Evolutionary conservation across 1,140 invertebrate species (phyloP), one percentile per base, ranked within the genome.

Genomic region (Drosophila watanabei): DNA sequence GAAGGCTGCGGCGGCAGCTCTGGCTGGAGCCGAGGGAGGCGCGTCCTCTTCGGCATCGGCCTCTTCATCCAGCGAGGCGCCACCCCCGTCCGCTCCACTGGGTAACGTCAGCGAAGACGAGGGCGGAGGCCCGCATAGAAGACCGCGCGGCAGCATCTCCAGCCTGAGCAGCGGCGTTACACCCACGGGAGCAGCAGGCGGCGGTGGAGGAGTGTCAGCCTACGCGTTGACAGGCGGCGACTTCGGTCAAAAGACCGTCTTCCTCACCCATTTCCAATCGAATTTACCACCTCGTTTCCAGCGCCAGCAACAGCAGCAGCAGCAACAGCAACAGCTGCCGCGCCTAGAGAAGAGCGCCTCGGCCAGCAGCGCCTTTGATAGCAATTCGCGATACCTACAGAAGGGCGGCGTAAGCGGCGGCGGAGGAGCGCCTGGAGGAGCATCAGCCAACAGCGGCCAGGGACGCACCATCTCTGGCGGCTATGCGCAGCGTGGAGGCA

Each of bases 241-340:
- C 37, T 85, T 85, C 24, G 79, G 84, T 18, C 86, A 89, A 28
- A 93, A 92, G 68, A 59, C 94, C 3, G 94, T 94, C 13, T 97
- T 96, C 82, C 96, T 95, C 11, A 95, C 96, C 81, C 95, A 95
- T 52, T 97, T 97, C 92, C 96, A 97, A 92, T 95, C 94, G 51
- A 97, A 97, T 94, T 94, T 98, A 76, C 97, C 97, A 37, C 97
- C 97, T 41, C 94, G 97, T 46, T 98, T 98, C 93, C 95, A 97
- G 90, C 97, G 96, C 82, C 96, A 97, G 81, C 96, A 96, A 80
- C 94, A 95, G 49, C 77, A 92, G 14, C 89, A 92, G 24, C 71
- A 86, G 28, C 56, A 77, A 7, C 56, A 60, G n/a, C 82, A 85
- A 28, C 82, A 85, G 48, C 64, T 65, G 43, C 80, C 71, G 37